Percentiles rank a stretch among this genome's conserved stretches.
These are phyloP conservation scores for Mesocricetus auratus DNA, from an alignment of 2,113 vertebrate genomes.

Conservation along the genomic window DNA sequence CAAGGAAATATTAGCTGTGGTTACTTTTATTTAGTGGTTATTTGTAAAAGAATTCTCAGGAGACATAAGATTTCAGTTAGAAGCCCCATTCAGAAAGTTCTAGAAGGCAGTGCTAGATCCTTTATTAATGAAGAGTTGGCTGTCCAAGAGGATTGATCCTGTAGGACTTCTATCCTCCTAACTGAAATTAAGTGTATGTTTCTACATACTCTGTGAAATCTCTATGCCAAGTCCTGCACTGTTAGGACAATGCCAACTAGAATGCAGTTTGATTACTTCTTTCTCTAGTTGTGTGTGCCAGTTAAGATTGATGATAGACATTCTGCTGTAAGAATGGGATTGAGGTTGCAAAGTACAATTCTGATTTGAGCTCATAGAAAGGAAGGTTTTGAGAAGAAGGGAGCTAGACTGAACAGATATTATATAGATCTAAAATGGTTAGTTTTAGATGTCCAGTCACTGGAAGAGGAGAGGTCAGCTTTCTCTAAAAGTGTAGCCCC, in stretches of 20 bases:
- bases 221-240: background rate
- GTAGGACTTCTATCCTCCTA: background rate
- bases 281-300: background rate
- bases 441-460: background rate
- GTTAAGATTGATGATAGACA: background rate
- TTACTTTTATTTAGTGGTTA: constrained; percentile 6
- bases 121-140: background rate
- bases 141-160: background rate
- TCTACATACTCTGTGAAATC: background rate
- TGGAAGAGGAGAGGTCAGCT: background rate
- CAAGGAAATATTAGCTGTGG: background rate
- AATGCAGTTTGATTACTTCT: background rate
- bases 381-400: background rate
- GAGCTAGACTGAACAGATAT: background rate
- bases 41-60: background rate
- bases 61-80: background rate
- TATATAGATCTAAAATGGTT: background rate
- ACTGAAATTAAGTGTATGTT: background rate
- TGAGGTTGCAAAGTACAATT: background rate
- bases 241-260: background rate
- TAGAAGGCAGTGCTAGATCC: background rate
- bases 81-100: constrained; percentile 24
- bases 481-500: background rate
- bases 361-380: background rate
- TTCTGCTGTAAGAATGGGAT: background rate